A percentile compares a stretch with the other conserved stretches of the same genome.
phyloP scores from a whole-genome alignment of 1,140 invertebrate species.

The Brachionus asplanchnoidis region DNA sequence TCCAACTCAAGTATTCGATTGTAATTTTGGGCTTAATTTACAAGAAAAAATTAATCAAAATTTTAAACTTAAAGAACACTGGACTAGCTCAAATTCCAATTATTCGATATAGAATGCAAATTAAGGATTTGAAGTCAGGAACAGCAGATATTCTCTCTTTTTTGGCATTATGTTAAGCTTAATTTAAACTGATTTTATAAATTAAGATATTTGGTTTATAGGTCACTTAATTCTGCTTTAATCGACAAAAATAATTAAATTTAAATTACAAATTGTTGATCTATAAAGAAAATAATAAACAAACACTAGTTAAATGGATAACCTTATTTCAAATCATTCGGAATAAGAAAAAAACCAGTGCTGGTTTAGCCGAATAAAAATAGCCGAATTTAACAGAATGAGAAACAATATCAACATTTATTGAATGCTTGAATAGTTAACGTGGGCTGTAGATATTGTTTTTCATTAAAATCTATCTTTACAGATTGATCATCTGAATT shows the following conservation, averaged over 20 bases:
- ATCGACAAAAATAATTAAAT: conserved; percentile 33
- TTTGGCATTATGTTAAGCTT: neutral
- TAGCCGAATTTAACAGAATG: neutral
- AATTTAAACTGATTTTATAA: neutral
- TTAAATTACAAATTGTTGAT: conserved; percentile 33
- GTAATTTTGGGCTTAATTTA: neutral
- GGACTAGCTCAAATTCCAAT: neutral
- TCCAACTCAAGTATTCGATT: neutral
- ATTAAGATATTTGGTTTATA: conserved; percentile 21
- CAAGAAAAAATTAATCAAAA: neutral
- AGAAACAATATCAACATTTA: neutral
- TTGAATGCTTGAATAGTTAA: neutral
- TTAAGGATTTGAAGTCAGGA: conserved; percentile 18
- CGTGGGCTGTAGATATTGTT: neutral
- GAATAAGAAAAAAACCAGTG: neutral
- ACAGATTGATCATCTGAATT: neutral
- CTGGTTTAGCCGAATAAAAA: neutral
- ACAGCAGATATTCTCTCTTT: neutral
- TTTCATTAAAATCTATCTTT: neutral
- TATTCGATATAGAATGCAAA: neutral
- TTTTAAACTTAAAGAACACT: neutral
- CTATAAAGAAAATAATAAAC: conserved; percentile 12
- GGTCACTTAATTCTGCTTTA: conserved; percentile 4
- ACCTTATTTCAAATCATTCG: neutral
- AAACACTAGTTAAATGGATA: neutral